Evolutionary conservation across 2,888 invertebrate species (phyloP).

Genomic region (Drosophila parthenogenetica): DNA sequence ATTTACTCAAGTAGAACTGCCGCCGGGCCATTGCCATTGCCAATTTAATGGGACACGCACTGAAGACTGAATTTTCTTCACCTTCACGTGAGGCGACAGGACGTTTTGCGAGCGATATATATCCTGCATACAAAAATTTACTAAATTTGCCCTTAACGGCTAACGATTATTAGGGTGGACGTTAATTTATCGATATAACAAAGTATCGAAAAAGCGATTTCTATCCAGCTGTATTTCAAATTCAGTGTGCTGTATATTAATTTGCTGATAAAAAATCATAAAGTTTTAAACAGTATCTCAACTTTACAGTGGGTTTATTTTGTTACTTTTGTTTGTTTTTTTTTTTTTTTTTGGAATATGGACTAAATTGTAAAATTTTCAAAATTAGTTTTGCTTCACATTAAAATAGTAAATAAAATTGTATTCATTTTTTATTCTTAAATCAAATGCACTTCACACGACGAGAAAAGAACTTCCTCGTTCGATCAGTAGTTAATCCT

Average conservation of each 20-base stretch:
- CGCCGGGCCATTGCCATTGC: slow-evolving; percentile 83
- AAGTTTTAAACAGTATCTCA: slow-evolving; percentile 4
- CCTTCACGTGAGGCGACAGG: slow-evolving; percentile 60
- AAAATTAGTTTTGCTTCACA: slow-evolving; percentile 39
- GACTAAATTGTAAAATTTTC: slow-evolving; percentile 58
- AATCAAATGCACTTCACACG: slow-evolving; percentile 57
- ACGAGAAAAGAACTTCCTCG: slow-evolving; percentile 15
- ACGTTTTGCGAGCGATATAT: slow-evolving; percentile 43
- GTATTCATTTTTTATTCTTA: slow-evolving; percentile 44
- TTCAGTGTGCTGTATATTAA: too few species aligned
- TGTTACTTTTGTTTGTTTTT: slow-evolving; percentile 12
- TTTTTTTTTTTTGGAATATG: slow-evolving; percentile 18
- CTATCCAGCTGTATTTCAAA: background rate
- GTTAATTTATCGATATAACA: background rate
- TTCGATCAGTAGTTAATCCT: slow-evolving; percentile 62
- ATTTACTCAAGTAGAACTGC: slow-evolving; percentile 82
- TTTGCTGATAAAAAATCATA: background rate
- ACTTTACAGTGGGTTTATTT: slow-evolving; percentile 47
- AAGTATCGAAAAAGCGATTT: background rate
- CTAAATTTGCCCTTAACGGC: slow-evolving; percentile 43
- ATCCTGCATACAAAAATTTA: slow-evolving; percentile 34
- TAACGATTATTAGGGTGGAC: slow-evolving; percentile 22
- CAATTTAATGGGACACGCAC: slow-evolving; percentile 76
- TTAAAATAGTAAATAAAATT: slow-evolving; percentile 42
- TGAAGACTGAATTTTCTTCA: slow-evolving; percentile 62